Evolutionary conservation across 2,888 invertebrate species (phyloP), one percentile per base, ranked within the genome.

Genomic region (Parnassius mnemosyne): DNA sequence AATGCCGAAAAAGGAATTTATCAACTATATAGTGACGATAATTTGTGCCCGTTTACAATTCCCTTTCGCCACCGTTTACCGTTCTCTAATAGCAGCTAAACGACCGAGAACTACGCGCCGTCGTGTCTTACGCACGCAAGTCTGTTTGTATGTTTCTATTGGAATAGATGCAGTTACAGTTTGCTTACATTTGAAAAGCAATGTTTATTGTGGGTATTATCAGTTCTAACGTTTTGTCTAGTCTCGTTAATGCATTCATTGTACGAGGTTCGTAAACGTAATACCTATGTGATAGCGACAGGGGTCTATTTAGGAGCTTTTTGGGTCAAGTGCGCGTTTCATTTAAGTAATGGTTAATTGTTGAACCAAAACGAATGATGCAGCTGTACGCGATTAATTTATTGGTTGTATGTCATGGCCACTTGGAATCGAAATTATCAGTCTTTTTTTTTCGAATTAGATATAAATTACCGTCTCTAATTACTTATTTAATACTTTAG

Each of bases 251-350:
- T 74, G 61, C 13, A 72, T 76, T n/a, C 12, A 7, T 46, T n/a
- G 0, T 46, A 11, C n/a, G 7, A n/a, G 12, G n/a, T 76, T 78
- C 79, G 79, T 68, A 69, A 76, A 72, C 71, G 63, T 71, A 43
- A 25, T 50, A 57, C n/a, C 49, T 10, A 62, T 81, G 85, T 80
- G 83, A 84, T 81, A 80, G 75, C 58, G 69, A 67, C 63, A 76
- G 73, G 69, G 54, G 62, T 66, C 73, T 69, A 71, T 60, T 78
- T 77, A 63, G 12, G 1, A 9, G 58, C 65, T 75, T 74, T 75
- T 76, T 73, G 61, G 77, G 75, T 78, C 76, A 80, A 80, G 76
- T 71, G 66, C 66, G 63, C 46, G 63, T 43, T 62, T 69, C 66
- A 69, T 65, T 70, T 66, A 47, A 34, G 42, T 43, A 34, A 54